Base-by-base conservation (phyloP, 2,888 invertebrate genomes). In the Psylliodes chrysocephalus region DNA sequence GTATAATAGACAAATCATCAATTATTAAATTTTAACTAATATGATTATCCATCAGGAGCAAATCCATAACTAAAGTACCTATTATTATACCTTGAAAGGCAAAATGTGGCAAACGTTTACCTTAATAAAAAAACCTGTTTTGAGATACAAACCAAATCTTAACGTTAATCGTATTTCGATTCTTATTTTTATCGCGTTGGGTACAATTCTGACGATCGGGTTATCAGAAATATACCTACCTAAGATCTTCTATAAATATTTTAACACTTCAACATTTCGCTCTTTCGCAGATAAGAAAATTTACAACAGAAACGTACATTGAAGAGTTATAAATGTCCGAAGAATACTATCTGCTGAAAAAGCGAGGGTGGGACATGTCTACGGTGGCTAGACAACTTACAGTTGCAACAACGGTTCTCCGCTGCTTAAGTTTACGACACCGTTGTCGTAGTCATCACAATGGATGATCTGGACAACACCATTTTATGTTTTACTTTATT, bases 361-460 rank as follows among this genome's bases (percentile, higher is more conserved):
- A 25, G 54, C 54, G 54, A 54, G 42, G 54, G 54, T 42, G 54
- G 54, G 12, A 54, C 54, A 42, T 42, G 54, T 54, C 54, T 40
- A 54, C 54, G 12, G 54, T 54, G 54, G 38, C 38, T 54, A 54
- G 54, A 54, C 42, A 54, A 54, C 42, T 40, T 54, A 40, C 42
- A 42, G 42, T 54, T 54, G 6, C n/a, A n/a, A n/a, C 40, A 54
- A 8, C 42, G 28, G 28, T 28, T 42, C 54, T 3, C 19, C n/a
- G 22, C 10, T 54, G 2, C 8, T 54, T 44, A 54, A 42, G 25
- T 15, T 54, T 54, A 54, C 42, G 54, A 54, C 22, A 38, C 54
- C 15, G 42, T 28, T 42, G 54, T 12, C 4, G 30, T 28, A 30
- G 42, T 42, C 54, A 54, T 53, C 52, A 53, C 38, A 53, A 53